These are phyloP conservation scores for Ophthalmotilapia sp. DNA, from an alignment of 2,113 vertebrate genomes.

Conservation along the genomic window DNA sequence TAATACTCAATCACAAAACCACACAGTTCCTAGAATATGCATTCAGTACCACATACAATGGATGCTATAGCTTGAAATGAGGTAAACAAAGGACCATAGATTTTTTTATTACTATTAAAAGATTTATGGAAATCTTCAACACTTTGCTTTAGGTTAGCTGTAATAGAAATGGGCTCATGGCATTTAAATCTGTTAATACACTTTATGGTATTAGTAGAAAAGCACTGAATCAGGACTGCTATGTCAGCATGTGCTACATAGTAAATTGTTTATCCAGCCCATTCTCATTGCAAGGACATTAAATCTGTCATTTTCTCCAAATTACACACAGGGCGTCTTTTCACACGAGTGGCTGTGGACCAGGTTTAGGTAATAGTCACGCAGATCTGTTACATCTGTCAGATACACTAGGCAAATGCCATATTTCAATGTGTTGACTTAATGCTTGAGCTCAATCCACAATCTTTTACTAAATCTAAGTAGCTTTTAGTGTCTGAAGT, in stretches of 20 bases:
- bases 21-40: neutral
- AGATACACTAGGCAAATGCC: neutral
- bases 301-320: neutral
- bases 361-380: neutral
- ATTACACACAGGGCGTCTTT: neutral
- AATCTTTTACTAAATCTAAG: neutral
- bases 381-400: neutral
- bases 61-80: neutral
- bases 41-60: neutral
- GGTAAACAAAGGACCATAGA: neutral
- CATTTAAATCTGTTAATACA: neutral
- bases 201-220: neutral
- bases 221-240: neutral
- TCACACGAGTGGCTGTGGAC: neutral
- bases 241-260: neutral
- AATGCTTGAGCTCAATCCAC: neutral
- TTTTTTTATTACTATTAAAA: neutral
- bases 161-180: neutral
- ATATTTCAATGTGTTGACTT: neutral
- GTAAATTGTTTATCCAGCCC: neutral
- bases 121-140: neutral
- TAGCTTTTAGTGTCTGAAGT: neutral
- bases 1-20: neutral
- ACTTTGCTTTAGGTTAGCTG: neutral
- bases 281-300: neutral